These are phyloP conservation scores for Heliconius himera DNA, from an alignment of 1,140 invertebrate genomes.

Conservation along the genomic window DNA sequence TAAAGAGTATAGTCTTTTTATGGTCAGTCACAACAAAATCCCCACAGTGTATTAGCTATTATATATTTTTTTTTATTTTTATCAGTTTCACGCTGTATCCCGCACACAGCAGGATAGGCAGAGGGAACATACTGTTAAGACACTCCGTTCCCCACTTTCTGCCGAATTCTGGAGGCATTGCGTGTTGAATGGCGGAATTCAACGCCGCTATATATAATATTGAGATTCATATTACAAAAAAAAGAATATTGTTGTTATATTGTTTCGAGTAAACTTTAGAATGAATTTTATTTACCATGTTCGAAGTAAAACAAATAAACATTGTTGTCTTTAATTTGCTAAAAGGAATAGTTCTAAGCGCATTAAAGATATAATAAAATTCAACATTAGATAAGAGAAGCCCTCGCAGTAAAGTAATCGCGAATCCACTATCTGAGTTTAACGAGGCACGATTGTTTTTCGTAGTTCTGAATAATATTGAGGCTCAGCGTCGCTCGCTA, in stretches of 20 bases:
- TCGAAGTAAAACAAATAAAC: constrained; percentile 4
- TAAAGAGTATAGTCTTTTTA: no score
- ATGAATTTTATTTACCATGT: constrained; percentile 9
- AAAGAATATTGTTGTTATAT: background rate
- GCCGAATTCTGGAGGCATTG: no score
- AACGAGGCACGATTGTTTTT: constrained; percentile 81
- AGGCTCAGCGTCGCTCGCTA: constrained; percentile 63
- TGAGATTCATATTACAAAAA: background rate
- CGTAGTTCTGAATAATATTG: constrained; percentile 80
- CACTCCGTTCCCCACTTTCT: no score
- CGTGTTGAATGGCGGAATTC: no score
- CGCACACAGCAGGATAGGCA: no score
- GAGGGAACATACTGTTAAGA: no score
- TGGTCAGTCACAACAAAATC: no score
- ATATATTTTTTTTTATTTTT: background rate
- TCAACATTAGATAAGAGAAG: constrained; percentile 55
- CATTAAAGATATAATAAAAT: constrained; percentile 54
- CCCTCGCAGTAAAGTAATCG: constrained; percentile 66
- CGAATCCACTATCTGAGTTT: constrained; percentile 69
- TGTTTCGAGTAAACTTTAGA: background rate
- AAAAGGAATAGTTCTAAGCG: constrained; percentile 35
- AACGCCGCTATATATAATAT: background rate
- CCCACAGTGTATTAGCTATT: background rate
- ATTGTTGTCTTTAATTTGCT: constrained; percentile 27
- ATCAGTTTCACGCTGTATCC: no score